Percentiles rank a stretch among this genome's conserved stretches.
These are phyloP conservation scores for Sebastolobus alascanus DNA, from an alignment of 2,797 vertebrate genomes.

Conservation along the genomic window DNA sequence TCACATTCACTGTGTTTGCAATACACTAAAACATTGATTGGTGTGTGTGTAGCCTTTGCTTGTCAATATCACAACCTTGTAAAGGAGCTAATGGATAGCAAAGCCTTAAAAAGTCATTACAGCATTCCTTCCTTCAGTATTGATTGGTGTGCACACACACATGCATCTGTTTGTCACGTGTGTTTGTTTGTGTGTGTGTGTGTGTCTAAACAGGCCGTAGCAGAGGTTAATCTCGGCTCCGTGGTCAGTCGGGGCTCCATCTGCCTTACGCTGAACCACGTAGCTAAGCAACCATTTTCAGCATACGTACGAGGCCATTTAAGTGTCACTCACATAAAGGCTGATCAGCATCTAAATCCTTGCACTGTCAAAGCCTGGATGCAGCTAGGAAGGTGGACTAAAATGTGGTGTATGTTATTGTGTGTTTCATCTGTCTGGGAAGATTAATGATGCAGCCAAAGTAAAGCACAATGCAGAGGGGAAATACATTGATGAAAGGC, in stretches of 20 bases:
- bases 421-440: not conserved
- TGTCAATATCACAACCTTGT: conserved; percentile 80
- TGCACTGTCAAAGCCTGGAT: not conserved
- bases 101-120: conserved; percentile 81
- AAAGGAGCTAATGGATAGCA: conserved; percentile 75
- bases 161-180: conserved; percentile 19
- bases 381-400: not conserved
- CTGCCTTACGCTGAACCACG: conserved; percentile 32
- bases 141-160: conserved; percentile 56
- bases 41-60: conserved; percentile 66
- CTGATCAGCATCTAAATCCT: conserved; percentile 14
- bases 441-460: not conserved
- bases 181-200: conserved; percentile 15
- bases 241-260: conserved; percentile 53
- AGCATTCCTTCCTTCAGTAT: conserved; percentile 73
- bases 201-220: conserved; percentile 29
- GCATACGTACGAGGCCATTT: conserved; percentile 24
- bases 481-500: not conserved
- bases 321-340: conserved; percentile 8
- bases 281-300: conserved; percentile 65
- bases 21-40: conserved; percentile 71
- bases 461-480: not conserved
- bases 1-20: conserved; percentile 71
- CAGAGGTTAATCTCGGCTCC: conserved; percentile 70
- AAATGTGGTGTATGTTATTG: not conserved